These are phyloP conservation scores for Drosophila ficusphila DNA, from an alignment of 1,140 invertebrate species.

Conservation along the genomic window DNA sequence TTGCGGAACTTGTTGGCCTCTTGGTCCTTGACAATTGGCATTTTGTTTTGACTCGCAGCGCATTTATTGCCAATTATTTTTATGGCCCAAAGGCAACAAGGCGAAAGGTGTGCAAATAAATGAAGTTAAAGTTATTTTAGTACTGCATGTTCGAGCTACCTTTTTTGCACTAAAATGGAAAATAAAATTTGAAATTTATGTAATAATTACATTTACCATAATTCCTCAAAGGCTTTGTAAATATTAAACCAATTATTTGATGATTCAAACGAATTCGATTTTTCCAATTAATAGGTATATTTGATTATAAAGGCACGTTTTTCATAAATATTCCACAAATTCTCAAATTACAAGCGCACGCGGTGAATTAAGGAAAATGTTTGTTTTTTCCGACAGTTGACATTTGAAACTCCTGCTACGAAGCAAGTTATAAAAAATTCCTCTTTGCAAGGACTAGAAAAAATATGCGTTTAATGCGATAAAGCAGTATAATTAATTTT, in stretches of 20 bases:
- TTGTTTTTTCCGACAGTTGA: neutral
- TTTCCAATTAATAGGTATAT: neutral
- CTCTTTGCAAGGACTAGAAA: conserved; percentile 14
- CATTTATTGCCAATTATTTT: conserved; percentile 81
- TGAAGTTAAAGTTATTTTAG: conserved; percentile 44
- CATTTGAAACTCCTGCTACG: neutral
- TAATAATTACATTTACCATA: neutral
- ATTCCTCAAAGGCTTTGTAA: neutral
- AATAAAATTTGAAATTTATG: too few species aligned
- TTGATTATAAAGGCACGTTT: neutral
- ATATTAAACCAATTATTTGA: conserved; percentile 6
- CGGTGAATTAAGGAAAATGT: conserved; percentile 11
- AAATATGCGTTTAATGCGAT: conserved; percentile 17
- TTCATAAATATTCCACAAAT: neutral
- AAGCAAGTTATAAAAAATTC: neutral
- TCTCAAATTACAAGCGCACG: neutral
- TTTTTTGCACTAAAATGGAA: neutral
- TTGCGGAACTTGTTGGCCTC: conserved; percentile 3
- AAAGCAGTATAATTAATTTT: conserved; percentile 61
- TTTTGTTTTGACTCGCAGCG: conserved; percentile 70
- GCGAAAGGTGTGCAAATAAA: conserved; percentile 70
- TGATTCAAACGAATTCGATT: neutral
- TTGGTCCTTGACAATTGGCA: conserved; percentile 42
- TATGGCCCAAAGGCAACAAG: conserved; percentile 42
- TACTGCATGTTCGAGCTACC: neutral